Evolutionary conservation across 1,140 invertebrate species (phyloP).

Genomic region (Drosophila virilis): DNA sequence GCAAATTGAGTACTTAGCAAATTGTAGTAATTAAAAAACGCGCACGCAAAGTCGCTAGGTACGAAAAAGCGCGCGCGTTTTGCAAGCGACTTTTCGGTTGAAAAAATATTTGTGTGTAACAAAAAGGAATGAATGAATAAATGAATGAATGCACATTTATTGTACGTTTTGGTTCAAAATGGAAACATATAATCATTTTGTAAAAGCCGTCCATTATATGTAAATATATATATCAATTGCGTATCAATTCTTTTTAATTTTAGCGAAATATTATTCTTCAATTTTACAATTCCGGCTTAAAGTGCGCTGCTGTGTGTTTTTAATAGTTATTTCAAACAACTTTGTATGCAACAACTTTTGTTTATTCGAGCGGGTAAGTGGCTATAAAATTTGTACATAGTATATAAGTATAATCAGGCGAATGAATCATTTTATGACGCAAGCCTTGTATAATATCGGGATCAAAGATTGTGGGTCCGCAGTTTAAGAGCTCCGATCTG

Average conservation of each 20-base stretch:
- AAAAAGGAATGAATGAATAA: not conserved
- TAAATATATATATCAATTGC: not conserved
- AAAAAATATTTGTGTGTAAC: too few relatives aligned
- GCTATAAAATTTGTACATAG: too few relatives aligned
- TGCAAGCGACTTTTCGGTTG: constrained; percentile 17
- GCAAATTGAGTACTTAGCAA: constrained; percentile 74
- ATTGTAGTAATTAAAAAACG: constrained; percentile 58
- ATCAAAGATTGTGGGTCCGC: too few relatives aligned
- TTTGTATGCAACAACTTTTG: too few relatives aligned
- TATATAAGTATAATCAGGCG: too few relatives aligned
- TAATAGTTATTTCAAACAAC: too few relatives aligned
- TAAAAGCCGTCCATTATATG: not conserved
- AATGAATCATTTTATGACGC: too few relatives aligned
- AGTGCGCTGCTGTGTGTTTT: too few relatives aligned
- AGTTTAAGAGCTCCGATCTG: too few relatives aligned
- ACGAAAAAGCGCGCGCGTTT: constrained; percentile 21
- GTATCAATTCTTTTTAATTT: not conserved
- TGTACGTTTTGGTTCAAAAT: not conserved
- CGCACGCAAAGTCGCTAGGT: constrained; percentile 15
- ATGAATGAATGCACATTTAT: not conserved
- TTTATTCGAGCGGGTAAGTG: too few relatives aligned
- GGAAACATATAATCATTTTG: constrained; percentile 1
- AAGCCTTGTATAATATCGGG: too few relatives aligned
- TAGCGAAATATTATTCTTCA: not conserved
- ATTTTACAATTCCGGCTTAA: not conserved